phyloP scores from a whole-genome alignment of 2,888 invertebrate species.

The Macaria notata region DNA sequence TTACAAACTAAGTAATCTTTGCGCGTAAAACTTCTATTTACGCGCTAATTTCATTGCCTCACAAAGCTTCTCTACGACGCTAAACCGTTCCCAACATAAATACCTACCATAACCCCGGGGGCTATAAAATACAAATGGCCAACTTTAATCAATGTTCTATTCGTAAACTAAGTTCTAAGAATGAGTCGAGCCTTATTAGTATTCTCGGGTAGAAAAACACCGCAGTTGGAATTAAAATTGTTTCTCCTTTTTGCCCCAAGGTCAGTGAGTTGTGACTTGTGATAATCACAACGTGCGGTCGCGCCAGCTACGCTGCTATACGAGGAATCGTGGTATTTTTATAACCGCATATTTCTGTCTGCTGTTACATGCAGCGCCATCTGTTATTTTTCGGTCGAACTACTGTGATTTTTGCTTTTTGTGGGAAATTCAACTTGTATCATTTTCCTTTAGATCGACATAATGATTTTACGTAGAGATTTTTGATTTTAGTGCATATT shows the following conservation, averaged over 20 bases:
- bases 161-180: conserved; percentile 43
- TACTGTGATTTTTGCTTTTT: conserved; percentile 7
- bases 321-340: conserved; percentile 63
- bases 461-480: not conserved
- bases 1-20: no score
- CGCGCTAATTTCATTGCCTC: not conserved
- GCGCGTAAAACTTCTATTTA: no score
- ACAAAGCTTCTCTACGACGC: not conserved
- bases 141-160: conserved; percentile 33
- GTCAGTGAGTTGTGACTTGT: conserved; percentile 70
- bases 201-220: conserved; percentile 61
- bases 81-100: not conserved
- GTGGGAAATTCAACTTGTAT: conserved; percentile 21
- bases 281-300: conserved; percentile 61
- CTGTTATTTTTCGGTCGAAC: conserved; percentile 32
- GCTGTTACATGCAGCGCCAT: conserved; percentile 52
- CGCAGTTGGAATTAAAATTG: conserved; percentile 66
- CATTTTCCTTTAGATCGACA: conserved; percentile 18
- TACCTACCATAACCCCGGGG: conserved; percentile 1
- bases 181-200: conserved; percentile 57
- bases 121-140: conserved; percentile 10
- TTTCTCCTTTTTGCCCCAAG: conserved; percentile 77
- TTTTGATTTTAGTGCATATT: not conserved
- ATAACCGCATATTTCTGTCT: conserved; percentile 37
- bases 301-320: conserved; percentile 46